Evolutionary conservation across 1,140 invertebrate genomes (phyloP).

Genomic region (Panagrolaimus sp.): DNA sequence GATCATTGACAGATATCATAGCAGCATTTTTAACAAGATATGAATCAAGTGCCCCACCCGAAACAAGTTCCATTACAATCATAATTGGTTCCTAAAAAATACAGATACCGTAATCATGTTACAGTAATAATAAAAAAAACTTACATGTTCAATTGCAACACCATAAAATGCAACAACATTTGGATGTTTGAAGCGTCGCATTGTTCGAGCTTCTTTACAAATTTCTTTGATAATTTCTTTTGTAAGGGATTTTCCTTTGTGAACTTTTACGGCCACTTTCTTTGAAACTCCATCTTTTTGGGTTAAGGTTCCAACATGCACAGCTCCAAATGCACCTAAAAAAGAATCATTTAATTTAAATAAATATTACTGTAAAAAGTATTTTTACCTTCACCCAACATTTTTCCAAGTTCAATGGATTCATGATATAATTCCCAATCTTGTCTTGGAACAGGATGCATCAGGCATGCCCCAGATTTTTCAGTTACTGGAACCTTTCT

Average conservation of each 20-base stretch:
- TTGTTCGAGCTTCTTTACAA: conserved; percentile 84
- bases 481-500: conserved; percentile 79
- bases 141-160: no score
- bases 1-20: conserved; percentile 45
- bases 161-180: conserved; percentile 11
- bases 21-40: conserved; percentile 72
- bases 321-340: conserved; percentile 96
- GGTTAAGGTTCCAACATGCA: conserved; percentile 80
- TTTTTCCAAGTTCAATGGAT: conserved; percentile 82
- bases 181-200: conserved; percentile 93
- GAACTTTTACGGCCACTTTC: conserved; percentile 89
- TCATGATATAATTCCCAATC: conserved; percentile 93
- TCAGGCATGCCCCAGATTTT: conserved; percentile 80
- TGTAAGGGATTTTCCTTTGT: conserved; percentile 76
- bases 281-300: conserved; percentile 66
- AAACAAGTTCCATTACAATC: conserved; percentile 96
- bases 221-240: conserved; percentile 95
- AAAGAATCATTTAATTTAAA: no score
- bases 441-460: conserved; percentile 78
- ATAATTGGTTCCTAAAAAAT: conserved; percentile 76
- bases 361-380: no score
- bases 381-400: conserved; percentile 91
- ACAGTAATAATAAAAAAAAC: background rate
- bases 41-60: conserved; percentile 68
- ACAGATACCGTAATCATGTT: background rate